Base-by-base conservation (phyloP, 2,797 vertebrate genomes). In the Onychomys torridus region DNA sequence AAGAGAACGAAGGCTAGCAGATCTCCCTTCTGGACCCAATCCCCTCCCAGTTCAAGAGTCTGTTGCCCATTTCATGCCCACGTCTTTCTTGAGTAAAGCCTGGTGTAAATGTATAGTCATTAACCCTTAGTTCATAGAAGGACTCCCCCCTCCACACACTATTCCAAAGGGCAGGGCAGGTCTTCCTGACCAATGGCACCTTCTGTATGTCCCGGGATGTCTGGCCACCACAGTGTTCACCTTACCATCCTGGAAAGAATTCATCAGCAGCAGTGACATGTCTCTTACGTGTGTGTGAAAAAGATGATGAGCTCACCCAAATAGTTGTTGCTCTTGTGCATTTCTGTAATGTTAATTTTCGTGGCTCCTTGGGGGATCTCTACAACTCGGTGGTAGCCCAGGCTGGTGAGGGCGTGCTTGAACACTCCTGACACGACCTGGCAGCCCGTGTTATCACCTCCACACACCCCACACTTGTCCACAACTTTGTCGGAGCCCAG, bases 361-460 rank as follows among this genome's bases (percentile, higher is more conserved):
- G 99, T 99, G 97, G 99, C 99, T 96, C 99, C 99, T 97, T 99
- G 99, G n/a, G 99, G 99, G 96, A 99, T 99, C 98, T 99, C 99
- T 71, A 99, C 98, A n/a, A 99, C 99, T 96, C 99, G 99, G 98
- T 99, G 99, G 98, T 99, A 99, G 98, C 99, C 99, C 61, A 99
- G 98, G 97, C 99, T 99, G 95, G 99, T 98, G 94, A 99, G 98
- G 10, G 99, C 99, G 83, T 99, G 99, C 96, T 99, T 99, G 98
- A 99, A 99, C 96, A 99, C 98, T 40, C 99, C 99, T 0, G 99
- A 99, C 93, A 99, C 99, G 76, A 99, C 99, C 96, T 98, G 99
- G 97, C 99, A 99, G 97, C 99, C 99, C 0, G 99, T 98, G 99
- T 99, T 99, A 98, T 99, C 99, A 6, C 99, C 99, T 87, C 99